Percentiles rank a stretch among this genome's conserved stretches.
Evolutionary conservation across 2,888 invertebrate genomes (phyloP).

Genomic region (Apantesis nais): DNA sequence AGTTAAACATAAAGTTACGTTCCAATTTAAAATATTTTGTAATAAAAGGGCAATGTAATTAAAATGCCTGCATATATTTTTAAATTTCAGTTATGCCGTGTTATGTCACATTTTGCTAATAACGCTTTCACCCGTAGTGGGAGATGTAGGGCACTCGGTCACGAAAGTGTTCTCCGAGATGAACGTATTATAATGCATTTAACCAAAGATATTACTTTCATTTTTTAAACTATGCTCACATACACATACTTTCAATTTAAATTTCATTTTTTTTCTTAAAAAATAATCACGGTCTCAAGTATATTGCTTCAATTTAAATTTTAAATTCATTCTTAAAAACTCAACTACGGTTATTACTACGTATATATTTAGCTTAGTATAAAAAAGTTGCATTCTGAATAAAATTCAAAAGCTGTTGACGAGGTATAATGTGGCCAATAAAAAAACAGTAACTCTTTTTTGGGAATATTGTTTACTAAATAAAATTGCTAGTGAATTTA

Average conservation of each 20-base stretch:
- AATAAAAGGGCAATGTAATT: constrained; percentile 5
- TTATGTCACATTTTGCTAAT: constrained; percentile 27
- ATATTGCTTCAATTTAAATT: no score
- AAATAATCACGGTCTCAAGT: no score
- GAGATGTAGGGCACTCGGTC: constrained; percentile 23
- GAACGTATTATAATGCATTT: constrained; percentile 16
- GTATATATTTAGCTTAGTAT: no score
- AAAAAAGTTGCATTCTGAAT: no score
- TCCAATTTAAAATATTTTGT: not conserved
- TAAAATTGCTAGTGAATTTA: no score
- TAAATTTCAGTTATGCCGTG: constrained; percentile 17
- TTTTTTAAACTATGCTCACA: constrained; percentile 13
- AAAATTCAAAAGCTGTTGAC: no score
- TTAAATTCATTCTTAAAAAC: no score
- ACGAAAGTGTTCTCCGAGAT: constrained; percentile 20
- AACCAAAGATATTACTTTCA: constrained; percentile 19
- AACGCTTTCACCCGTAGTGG: constrained; percentile 21
- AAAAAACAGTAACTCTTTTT: no score
- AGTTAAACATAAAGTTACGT: not conserved
- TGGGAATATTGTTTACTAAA: no score
- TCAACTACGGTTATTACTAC: no score
- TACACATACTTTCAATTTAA: not conserved
- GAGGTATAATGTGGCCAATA: no score
- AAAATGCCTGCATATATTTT: constrained; percentile 10
- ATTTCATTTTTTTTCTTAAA: no score